A percentile compares a stretch with the other conserved stretches of the same genome.
Conservation (phyloP, 2,113 vertebrate genomes). For the Prolemur simus region DNA sequence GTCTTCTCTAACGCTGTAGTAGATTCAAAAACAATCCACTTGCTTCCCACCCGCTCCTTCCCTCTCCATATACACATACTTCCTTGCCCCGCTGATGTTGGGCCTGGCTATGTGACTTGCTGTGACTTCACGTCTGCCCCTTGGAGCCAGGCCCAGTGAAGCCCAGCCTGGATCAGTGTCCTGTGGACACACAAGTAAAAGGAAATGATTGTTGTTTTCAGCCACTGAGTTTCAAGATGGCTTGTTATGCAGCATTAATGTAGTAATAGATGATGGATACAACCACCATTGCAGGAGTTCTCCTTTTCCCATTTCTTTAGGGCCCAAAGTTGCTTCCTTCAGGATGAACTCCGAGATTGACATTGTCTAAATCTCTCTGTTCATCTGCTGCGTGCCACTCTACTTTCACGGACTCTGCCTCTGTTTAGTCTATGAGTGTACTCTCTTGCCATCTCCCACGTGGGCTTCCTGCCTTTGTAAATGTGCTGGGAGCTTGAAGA, state of each 20-base stretch:
- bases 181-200: not conserved
- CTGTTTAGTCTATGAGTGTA: not conserved
- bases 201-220: not conserved
- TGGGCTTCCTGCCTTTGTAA: not conserved
- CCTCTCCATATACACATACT: accelerated
- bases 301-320: not conserved
- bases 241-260: not conserved
- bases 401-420: not conserved
- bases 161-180: not conserved
- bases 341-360: not conserved
- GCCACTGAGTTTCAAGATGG: not conserved
- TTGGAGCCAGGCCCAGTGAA: not conserved
- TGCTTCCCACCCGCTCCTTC: not conserved
- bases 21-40: not conserved
- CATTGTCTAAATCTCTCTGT: not conserved
- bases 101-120: not conserved
- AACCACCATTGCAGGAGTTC: not conserved
- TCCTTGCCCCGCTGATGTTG: not conserved
- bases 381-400: not conserved
- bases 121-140: not conserved
- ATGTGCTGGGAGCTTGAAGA: not conserved
- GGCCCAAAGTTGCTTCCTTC: not conserved
- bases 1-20: not conserved
- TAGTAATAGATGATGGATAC: not conserved
- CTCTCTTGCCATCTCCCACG: accelerated